Base-by-base conservation (phyloP, 1,140 invertebrate species). In the Dysdera silvatica region DNA sequence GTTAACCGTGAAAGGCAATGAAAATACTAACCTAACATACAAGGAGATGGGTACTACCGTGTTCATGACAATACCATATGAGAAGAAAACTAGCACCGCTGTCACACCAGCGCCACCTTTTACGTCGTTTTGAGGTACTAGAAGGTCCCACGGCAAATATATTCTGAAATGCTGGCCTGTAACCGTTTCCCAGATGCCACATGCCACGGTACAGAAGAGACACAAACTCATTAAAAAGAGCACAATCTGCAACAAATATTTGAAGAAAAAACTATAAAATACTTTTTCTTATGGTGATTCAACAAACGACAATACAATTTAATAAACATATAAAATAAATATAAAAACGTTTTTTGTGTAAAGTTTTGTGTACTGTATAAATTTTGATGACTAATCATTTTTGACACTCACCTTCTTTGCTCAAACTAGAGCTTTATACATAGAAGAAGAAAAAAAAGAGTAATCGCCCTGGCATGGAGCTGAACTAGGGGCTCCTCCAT, bases 21-120 rank as follows among this genome's bases (percentile, higher is more conserved):
- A n/a, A n/a, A 10, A n/a, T 51, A 7, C 28, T 60, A 10, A 65
- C 63, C 63, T 65, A 70, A 99, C 96, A 81, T 99, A 99, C 33
- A 99, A 83, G 66, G 95, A 99, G 75, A 99, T 99, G 79, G 96
- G 97, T 81, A 99, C 96, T 65, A 99, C 94, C 69, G 96, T 99
- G 80, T 99, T 99, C 71, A 99, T 84, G 67, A 99, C 91, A 74
- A 99, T 99, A 68, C 95, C 91, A 79, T 99, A 99, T 2, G 96
- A 99, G 80, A 99, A 98, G 82, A 99, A 99, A 32, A 97, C 90
- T 33, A 99, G 83, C 53, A 98, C 81, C 54, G 95, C 90, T 70
- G 96, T 98, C 49, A 96, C 87, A 49, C 91, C 86, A 35, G 93
- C 87, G 68, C 92, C 94, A 32, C 83, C 82, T 14, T 86, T 77